Conservation (phyloP, 1,140 invertebrate genomes). For the Drosophila erecta region DNA sequence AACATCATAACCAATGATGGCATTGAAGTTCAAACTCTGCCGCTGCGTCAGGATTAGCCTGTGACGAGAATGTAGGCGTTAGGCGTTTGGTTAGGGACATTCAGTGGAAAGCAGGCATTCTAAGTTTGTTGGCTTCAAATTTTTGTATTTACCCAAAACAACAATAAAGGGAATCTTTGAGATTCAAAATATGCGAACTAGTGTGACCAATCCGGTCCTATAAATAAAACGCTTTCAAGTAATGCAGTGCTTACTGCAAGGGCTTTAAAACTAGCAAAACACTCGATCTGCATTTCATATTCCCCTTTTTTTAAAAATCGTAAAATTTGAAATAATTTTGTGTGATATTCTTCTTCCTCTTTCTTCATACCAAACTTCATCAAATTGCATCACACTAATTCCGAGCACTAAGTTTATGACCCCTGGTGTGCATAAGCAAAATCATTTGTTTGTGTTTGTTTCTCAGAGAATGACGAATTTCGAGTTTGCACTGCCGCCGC, state of each 20-base stretch:
- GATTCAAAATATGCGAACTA: constrained; percentile 13
- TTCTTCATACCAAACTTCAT: too few relatives aligned
- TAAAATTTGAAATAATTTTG: too few relatives aligned
- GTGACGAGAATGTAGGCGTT: background rate
- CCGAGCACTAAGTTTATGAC: constrained; percentile 1
- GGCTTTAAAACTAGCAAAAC: too few relatives aligned
- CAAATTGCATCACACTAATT: background rate
- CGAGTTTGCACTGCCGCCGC: background rate
- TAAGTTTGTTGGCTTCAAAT: constrained; percentile 46
- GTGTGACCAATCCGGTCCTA: constrained; percentile 19
- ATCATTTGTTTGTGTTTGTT: background rate
- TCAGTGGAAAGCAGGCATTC: constrained; percentile 17
- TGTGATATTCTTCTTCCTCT: too few relatives aligned
- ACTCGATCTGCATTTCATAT: too few relatives aligned
- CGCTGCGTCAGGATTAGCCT: constrained; percentile 92
- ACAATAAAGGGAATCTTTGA: constrained; percentile 28
- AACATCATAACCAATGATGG: constrained; percentile 96
- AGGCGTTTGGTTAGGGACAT: constrained; percentile 12
- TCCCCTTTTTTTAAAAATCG: too few relatives aligned
- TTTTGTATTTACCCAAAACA: constrained; percentile 45
- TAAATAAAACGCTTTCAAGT: background rate
- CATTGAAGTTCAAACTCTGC: constrained; percentile 89
- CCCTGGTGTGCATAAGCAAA: constrained; percentile 12
- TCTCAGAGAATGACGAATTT: constrained; percentile 12
- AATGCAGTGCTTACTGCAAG: too few relatives aligned